phyloP scores from a whole-genome alignment of 2,113 vertebrate species.

The Dunckerocampus dactyliophorus region DNA sequence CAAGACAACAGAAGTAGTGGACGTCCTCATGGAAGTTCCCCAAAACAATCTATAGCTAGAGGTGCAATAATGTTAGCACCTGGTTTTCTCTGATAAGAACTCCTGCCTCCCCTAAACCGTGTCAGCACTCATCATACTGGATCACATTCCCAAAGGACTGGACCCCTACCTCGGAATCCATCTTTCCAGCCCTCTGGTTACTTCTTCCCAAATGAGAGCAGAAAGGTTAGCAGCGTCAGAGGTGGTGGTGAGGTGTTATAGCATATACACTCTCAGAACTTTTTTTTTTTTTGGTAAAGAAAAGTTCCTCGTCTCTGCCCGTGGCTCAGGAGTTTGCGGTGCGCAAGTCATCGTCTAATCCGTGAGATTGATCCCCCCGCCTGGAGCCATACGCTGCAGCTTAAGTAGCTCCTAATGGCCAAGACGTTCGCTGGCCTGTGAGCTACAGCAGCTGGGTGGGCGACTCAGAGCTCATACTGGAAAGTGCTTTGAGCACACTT shows the following conservation, averaged over 20 bases:
- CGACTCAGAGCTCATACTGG: not conserved
- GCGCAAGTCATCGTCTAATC: not conserved
- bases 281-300: slow-evolving; percentile 12
- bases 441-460: not conserved
- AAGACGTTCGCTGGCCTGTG: not conserved
- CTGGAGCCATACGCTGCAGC: not conserved
- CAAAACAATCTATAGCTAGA: slow-evolving; percentile 18
- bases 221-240: slow-evolving; percentile 23
- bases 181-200: slow-evolving; percentile 14
- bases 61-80: slow-evolving; percentile 22
- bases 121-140: slow-evolving; percentile 37
- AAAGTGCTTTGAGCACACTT: not conserved
- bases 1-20: not conserved
- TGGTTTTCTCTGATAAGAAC: slow-evolving; percentile 44
- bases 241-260: not conserved
- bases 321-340: not conserved
- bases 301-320: not conserved
- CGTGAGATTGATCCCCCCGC: not conserved
- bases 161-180: slow-evolving; percentile 9
- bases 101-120: slow-evolving; percentile 30
- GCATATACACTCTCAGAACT: not conserved
- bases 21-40: slow-evolving; percentile 6
- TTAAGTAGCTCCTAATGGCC: slow-evolving; percentile 7
- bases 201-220: slow-evolving; percentile 41
- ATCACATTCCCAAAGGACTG: slow-evolving; percentile 18